A percentile compares a stretch with the other conserved stretches of the same genome.
Conservation (phyloP, 1,140 invertebrate species). For the Gyrodactylus bullatarudis region DNA sequence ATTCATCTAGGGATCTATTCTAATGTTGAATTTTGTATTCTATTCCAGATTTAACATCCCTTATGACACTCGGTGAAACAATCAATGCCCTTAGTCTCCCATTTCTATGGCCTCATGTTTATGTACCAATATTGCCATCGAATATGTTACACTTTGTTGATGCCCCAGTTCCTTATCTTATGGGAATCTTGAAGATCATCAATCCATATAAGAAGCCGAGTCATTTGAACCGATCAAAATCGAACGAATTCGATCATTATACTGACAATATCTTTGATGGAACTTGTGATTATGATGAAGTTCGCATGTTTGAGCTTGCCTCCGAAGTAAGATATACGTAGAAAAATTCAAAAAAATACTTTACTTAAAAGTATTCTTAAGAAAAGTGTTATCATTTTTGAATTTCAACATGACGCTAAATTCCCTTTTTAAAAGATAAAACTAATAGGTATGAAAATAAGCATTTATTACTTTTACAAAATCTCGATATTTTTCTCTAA, state of each 20-base stretch:
- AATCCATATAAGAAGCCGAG: not conserved
- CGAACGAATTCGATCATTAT: no score
- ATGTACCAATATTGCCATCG: slow-evolving; percentile 80
- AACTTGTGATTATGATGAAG: slow-evolving; percentile 3
- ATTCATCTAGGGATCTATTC: no score
- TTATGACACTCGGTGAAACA: slow-evolving; percentile 84
- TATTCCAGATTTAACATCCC: slow-evolving; percentile 63
- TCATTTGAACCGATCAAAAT: not conserved
- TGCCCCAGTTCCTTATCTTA: slow-evolving; percentile 89
- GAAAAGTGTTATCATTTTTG: no score
- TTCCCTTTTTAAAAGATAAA: no score
- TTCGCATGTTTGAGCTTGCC: slow-evolving; percentile 2
- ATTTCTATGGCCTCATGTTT: slow-evolving; percentile 87
- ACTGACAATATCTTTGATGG: not conserved
- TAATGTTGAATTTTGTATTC: no score
- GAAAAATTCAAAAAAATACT: no score
- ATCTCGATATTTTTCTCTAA: no score
- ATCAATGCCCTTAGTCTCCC: slow-evolving; percentile 58
- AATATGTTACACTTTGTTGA: slow-evolving; percentile 79
- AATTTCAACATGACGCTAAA: no score
- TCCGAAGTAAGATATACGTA: not conserved
- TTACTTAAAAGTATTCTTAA: no score
- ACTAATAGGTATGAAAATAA: no score
- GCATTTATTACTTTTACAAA: no score
- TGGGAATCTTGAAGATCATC: slow-evolving; percentile 32